Evolutionary conservation across 2,113 vertebrate genomes (phyloP).

Genomic region (Erpornis zantholeuca): DNA sequence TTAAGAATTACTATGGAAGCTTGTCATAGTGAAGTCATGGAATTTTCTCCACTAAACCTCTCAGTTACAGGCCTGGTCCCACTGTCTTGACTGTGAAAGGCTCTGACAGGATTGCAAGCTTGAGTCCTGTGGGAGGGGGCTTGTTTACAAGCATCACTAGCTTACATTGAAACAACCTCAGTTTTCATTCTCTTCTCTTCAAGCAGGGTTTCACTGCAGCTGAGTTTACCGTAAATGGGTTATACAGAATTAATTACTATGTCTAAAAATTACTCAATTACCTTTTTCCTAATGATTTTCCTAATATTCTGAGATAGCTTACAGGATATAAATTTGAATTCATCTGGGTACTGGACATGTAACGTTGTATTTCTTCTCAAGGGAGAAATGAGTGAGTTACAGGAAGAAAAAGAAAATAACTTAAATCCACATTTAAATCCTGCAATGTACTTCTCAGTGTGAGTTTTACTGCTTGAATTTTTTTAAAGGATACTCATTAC

Average conservation of each 20-base stretch:
- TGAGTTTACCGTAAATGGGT: background rate
- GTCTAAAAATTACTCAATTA: background rate
- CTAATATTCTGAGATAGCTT: background rate
- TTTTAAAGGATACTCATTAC: background rate
- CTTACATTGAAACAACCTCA: background rate
- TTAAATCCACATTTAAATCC: background rate
- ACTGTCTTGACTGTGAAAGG: background rate
- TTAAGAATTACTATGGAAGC: constrained; percentile 37
- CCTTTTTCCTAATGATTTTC: background rate
- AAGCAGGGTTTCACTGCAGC: background rate
- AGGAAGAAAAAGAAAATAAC: background rate
- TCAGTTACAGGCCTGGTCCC: background rate
- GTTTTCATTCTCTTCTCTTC: background rate
- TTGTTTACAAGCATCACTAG: background rate
- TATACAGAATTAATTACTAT: background rate
- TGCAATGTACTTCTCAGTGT: background rate
- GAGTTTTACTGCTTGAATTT: background rate
- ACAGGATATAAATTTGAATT: background rate
- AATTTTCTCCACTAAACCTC: constrained; percentile 30
- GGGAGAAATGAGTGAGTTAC: background rate
- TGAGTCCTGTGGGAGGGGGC: background rate
- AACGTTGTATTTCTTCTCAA: background rate
- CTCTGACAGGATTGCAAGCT: background rate
- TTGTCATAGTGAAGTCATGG: constrained; percentile 13
- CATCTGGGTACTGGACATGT: background rate